Evolutionary conservation across 1,140 invertebrate genomes (phyloP).

Genomic region (Wasmannia auropunctata): DNA sequence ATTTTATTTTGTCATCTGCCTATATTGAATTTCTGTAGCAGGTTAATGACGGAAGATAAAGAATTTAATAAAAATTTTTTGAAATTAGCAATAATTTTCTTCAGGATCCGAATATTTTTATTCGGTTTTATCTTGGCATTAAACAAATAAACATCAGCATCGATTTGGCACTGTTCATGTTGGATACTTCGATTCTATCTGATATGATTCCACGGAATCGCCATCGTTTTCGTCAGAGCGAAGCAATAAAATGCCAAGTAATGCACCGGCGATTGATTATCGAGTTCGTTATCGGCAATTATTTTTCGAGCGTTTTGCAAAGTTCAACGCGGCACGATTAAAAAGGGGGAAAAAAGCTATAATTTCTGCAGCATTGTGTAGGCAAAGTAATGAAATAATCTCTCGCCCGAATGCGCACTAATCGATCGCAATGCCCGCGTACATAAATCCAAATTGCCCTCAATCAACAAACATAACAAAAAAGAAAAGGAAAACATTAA

Average conservation of each 20-base stretch:
- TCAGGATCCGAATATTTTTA: background rate
- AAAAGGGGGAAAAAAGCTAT: no score
- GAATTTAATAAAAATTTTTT: slow-evolving; percentile 3
- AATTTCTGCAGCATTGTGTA: slow-evolving; percentile 10
- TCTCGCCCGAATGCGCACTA: slow-evolving; percentile 17
- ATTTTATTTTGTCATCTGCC: background rate
- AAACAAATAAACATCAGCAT: slow-evolving; percentile 52
- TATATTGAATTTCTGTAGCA: background rate
- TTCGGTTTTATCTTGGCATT: background rate
- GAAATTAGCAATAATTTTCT: background rate
- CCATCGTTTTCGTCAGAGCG: background rate
- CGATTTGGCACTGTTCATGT: slow-evolving; percentile 73
- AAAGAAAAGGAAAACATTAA: slow-evolving; percentile 28
- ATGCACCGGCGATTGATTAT: slow-evolving; percentile 24
- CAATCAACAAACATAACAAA: slow-evolving; percentile 34
- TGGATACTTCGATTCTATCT: slow-evolving; percentile 52
- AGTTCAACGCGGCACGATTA: background rate
- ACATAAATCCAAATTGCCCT: slow-evolving; percentile 26
- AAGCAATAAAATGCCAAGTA: slow-evolving; percentile 22
- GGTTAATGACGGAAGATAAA: background rate
- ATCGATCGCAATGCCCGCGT: slow-evolving; percentile 38
- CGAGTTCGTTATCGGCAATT: slow-evolving; percentile 47
- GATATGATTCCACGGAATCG: slow-evolving; percentile 70
- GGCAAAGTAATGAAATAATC: slow-evolving; percentile 30
- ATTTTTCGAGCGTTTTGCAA: slow-evolving; percentile 52